Evolutionary conservation across 2,113 vertebrate species (phyloP), one percentile per base, ranked within the genome.

Genomic region (Ardeotis arabs): DNA sequence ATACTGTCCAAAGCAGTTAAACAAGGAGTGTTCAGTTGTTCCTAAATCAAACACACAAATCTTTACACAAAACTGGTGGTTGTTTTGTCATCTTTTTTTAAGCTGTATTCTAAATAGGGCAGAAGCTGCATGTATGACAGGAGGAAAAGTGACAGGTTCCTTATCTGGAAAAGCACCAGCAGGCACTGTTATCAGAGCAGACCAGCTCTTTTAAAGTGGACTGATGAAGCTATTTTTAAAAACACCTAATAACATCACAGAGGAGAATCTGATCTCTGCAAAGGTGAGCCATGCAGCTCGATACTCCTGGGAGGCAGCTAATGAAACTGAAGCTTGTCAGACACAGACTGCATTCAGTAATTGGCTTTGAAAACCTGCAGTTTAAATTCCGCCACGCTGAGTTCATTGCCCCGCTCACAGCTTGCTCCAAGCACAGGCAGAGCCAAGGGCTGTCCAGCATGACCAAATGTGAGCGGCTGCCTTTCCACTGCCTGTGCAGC

Each of bases 151-250:
- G 95, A 90, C 88, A 93, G 91, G 73, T 70, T 90, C 70, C 90
- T 79, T 94, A 90, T 64, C 95, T 90, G 76, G 87, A 90, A 69
- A 94, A 94, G 76, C 66, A 96, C 88, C 73, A 78, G 83, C 79
- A 89, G 88, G 85, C 86, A 72, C 53, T 52, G 64, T 86, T 92
- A 93, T 60, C 76, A 91, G 86, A 89, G 49, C 84, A 95, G 90
- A 95, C 35, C 89, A 68, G 90, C 47, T 92, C 86, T 95, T 92
- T 89, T 31, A 82, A 88, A 96, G 60, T 45, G 24, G 86, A 78
- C 85, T 56, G 83, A 95, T 84, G 83, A 88, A 89, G 85, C 88
- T 95, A 92, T 92, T 96, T 95, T 94, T 90, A 77, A 95, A 93
- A 94, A 70, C 72, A 93, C 69, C 85, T 93, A 90, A 90, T 80